Percentiles rank a stretch among this genome's conserved stretches.
These are phyloP conservation scores for Chymomyza costata DNA, from an alignment of 1,140 invertebrate species.

Conservation along the genomic window DNA sequence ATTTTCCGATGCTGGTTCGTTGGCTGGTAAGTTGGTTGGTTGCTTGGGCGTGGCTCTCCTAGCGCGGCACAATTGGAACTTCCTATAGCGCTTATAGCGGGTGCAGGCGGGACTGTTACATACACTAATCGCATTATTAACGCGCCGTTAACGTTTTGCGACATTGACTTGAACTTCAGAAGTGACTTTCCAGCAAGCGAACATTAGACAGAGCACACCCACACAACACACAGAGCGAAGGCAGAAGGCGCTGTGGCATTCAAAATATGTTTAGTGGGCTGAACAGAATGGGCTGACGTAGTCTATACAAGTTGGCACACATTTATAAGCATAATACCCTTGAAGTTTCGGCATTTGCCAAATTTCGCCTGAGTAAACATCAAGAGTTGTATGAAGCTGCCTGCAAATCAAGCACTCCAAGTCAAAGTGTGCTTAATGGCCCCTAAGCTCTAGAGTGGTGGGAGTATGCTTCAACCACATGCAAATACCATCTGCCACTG, in stretches of 20 bases:
- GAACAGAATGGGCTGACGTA: too few relatives aligned
- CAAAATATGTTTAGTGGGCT: slow-evolving; percentile 49
- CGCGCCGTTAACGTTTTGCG: slow-evolving; percentile 66
- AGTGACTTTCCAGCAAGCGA: slow-evolving; percentile 31
- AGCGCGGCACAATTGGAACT: slow-evolving; percentile 41
- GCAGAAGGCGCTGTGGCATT: slow-evolving; percentile 16
- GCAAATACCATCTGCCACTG: slow-evolving; percentile 10
- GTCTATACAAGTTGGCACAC: too few relatives aligned
- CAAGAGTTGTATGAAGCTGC: too few relatives aligned
- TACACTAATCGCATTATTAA: slow-evolving; percentile 66
- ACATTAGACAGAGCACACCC: slow-evolving; percentile 7
- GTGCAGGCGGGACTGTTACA: slow-evolving; percentile 28
- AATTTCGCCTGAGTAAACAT: slow-evolving; percentile 39
- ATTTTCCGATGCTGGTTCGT: slow-evolving; percentile 46
- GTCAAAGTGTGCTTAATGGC: slow-evolving; percentile 11
- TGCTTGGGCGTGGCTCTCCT: background rate
- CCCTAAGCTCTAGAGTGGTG: slow-evolving; percentile 11
- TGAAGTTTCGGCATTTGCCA: slow-evolving; percentile 57
- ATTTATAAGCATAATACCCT: slow-evolving; percentile 57
- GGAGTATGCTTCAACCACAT: slow-evolving; percentile 8
- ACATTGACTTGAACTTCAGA: slow-evolving; percentile 64
- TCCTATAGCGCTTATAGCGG: slow-evolving; percentile 21
- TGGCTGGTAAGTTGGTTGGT: slow-evolving; percentile 8
- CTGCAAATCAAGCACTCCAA: too few relatives aligned
- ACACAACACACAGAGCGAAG: slow-evolving; percentile 1